phyloP scores from a whole-genome alignment of 1,140 invertebrate genomes.

The Zeugodacus cucurbitae region DNA sequence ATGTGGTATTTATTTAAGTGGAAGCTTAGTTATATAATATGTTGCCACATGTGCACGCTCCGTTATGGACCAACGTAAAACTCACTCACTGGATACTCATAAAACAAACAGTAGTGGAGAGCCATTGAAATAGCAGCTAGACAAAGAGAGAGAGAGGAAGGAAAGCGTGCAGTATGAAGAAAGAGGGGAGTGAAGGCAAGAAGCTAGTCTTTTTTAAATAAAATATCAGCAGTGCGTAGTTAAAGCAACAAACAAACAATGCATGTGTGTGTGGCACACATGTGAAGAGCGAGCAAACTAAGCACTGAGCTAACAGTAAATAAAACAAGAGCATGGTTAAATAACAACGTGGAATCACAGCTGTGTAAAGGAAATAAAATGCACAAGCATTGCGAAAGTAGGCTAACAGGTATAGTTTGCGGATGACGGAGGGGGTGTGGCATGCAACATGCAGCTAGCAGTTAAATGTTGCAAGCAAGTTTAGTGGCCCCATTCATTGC shows the following conservation, averaged over 20 bases:
- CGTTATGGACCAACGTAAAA: background rate
- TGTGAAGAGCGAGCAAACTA: slow-evolving; percentile 7
- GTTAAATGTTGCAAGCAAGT: background rate
- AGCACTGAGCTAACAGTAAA: slow-evolving; percentile 5
- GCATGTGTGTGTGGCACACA: background rate
- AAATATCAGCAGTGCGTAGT: background rate
- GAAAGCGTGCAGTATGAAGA: background rate
- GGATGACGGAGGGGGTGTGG: background rate
- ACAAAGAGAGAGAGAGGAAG: background rate
- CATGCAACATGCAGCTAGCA: background rate
- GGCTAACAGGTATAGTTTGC: background rate
- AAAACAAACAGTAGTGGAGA: background rate
- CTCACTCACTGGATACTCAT: background rate
- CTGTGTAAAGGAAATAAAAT: background rate
- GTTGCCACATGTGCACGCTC: background rate
- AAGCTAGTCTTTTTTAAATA: background rate
- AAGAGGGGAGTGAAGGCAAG: background rate
- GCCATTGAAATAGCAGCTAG: background rate
- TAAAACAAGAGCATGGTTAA: background rate
- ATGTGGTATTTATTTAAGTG: background rate
- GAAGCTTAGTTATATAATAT: slow-evolving; percentile 7
- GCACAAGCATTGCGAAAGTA: background rate
- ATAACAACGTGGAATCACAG: background rate
- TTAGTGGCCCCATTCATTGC: background rate
- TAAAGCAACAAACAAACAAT: slow-evolving; percentile 12